These are phyloP conservation scores for Brachylomia viminalis DNA, from an alignment of 2,888 invertebrate genomes.

Conservation along the genomic window DNA sequence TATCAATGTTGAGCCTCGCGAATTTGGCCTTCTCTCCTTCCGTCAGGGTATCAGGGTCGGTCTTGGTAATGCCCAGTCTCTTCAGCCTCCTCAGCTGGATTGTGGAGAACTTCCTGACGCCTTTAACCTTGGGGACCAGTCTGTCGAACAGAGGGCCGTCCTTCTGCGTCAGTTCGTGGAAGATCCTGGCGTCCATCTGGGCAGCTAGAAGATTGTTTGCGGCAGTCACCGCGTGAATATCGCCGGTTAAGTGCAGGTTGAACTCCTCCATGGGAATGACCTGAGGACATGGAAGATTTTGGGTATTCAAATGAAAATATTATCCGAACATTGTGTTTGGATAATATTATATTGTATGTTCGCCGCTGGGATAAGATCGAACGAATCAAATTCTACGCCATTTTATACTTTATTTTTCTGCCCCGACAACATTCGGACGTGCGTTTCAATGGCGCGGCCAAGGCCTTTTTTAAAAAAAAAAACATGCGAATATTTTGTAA, in stretches of 20 bases:
- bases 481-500: too few relatives aligned
- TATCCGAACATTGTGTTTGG: background rate
- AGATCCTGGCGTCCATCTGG: conserved; percentile 98
- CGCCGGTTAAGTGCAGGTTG: conserved; percentile 99
- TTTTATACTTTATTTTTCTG: too few relatives aligned
- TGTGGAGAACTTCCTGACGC: conserved; percentile 95
- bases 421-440: too few relatives aligned
- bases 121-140: conserved; percentile 96
- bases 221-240: conserved; percentile 99
- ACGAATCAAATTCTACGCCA: too few relatives aligned
- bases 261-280: conserved; percentile 99
- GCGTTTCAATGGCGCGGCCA: too few relatives aligned
- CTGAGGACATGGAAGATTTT: conserved; percentile 77
- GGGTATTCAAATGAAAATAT: background rate
- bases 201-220: conserved; percentile 99
- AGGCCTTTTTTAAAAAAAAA: too few relatives aligned
- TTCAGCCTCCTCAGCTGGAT: conserved; percentile 95
- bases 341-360: background rate
- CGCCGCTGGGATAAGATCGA: too few relatives aligned
- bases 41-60: conserved; percentile 95
- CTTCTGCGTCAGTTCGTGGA: conserved; percentile 98
- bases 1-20: conserved; percentile 97
- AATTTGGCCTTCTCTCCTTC: conserved; percentile 95
- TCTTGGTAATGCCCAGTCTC: conserved; percentile 95
- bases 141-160: conserved; percentile 96